Base-by-base conservation (phyloP, 2,888 invertebrate species). In the Microctonus brassicae region DNA sequence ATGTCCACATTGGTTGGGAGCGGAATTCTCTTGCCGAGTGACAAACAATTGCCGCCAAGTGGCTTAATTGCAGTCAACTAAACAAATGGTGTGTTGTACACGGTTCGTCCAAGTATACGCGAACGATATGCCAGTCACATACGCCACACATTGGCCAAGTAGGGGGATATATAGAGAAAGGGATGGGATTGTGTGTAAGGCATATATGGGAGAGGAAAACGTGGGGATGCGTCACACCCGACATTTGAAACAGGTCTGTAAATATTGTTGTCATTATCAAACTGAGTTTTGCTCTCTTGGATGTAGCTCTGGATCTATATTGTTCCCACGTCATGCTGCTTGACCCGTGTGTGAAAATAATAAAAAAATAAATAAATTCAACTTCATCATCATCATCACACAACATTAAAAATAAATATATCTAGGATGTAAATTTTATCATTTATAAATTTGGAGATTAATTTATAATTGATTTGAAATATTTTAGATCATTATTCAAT, bases 31-130 rank as follows among this genome's bases (percentile, higher is more conserved):
- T 58, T 86, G 86, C 85, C 83, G 85, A 87, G 87, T 86, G 87
- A 86, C 87, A 87, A 87, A 87, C 87, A 87, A 87, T 87, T 87
- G 87, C 86, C 84, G 86, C 84, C 87, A 87, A 87, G 87, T 87
- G 87, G 87, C 87, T 87, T 87, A 87, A 87, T 87, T 87, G 86
- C 85, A 83, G 84, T 85, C 85, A 87, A 87, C 87, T 87, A 87
- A 87, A 87, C 87, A 87, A 87, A 87, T 83, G 66, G 57, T 66
- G 39, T 63, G 47, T 47, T 47, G 17, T 47, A 47, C 47, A 47
- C 63, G 63, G 42, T 66, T 29, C 39, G 26, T 42, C 39, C 36
- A 39, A 66, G 57, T 66, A n/a, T n/a, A 55, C 74, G 61, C 26
- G 57, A 42, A 61, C 65, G 69, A 71, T 75, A 72, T 72, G 76